phyloP scores from a whole-genome alignment of 2,888 invertebrate species.

The Stomorhina lunata region DNA sequence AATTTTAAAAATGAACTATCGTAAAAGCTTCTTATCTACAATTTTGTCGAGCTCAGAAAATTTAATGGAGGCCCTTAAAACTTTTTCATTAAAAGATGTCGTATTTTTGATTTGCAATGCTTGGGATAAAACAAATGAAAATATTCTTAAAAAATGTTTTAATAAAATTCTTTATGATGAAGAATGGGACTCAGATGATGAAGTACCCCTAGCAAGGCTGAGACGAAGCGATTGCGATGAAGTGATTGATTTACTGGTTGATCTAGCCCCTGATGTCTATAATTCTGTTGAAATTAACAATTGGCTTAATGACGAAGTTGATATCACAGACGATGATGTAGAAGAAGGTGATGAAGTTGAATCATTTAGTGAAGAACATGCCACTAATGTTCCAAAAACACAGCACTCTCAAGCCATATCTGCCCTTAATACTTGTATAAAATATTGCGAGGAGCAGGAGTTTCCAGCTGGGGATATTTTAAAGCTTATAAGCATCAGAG shows the following conservation, averaged over 20 bases:
- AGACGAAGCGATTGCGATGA: background rate
- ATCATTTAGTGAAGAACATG: too few relatives aligned
- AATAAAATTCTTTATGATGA: slow-evolving; percentile 33
- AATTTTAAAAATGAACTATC: slow-evolving; percentile 8
- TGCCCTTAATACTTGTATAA: too few relatives aligned
- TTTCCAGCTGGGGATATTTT: too few relatives aligned
- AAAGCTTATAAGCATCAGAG: background rate
- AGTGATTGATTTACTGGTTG: slow-evolving; percentile 33
- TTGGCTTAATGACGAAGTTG: slow-evolving; percentile 34
- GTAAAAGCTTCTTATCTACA: slow-evolving; percentile 14
- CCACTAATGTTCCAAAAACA: too few relatives aligned
- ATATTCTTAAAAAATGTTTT: slow-evolving; percentile 26
- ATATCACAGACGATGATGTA: slow-evolving; percentile 15
- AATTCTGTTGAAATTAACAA: slow-evolving; percentile 10
- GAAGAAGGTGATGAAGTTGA: background rate
- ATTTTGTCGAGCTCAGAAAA: background rate
- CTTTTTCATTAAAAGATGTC: background rate
- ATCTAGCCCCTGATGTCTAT: slow-evolving; percentile 19
- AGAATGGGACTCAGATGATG: slow-evolving; percentile 1
- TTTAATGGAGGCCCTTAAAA: background rate
- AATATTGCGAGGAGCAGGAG: background rate
- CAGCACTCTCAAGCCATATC: too few relatives aligned
- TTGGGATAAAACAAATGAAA: slow-evolving; percentile 7
- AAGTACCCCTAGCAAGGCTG: too few relatives aligned
- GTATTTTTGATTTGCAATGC: slow-evolving; percentile 21